Percentiles rank a stretch among this genome's conserved stretches.
Conservation (phyloP, 92 coral and sea anemone species). For the Scolanthus callimorphus region DNA sequence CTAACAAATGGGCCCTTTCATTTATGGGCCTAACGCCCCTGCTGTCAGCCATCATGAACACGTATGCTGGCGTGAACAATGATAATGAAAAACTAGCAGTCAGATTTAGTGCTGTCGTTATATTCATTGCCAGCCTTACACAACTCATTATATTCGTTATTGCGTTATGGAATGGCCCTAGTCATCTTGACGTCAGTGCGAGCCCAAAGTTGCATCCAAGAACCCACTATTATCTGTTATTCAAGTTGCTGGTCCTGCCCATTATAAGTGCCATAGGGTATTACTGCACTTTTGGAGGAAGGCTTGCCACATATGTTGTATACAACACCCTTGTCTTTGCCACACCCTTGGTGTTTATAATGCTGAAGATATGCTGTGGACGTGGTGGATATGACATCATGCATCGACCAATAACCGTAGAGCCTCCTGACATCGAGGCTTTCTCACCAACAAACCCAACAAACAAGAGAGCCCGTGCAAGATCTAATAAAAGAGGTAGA, state of each 20-base stretch:
- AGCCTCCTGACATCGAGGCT: slow-evolving; percentile 45
- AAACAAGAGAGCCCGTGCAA: not conserved
- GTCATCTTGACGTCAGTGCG: slow-evolving; percentile 45
- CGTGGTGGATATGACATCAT: slow-evolving; percentile 34
- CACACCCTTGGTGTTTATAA: slow-evolving; percentile 73
- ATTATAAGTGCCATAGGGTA: slow-evolving; percentile 57
- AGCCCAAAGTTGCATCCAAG: slow-evolving; percentile 70
- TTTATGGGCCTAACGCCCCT: slow-evolving; percentile 90
- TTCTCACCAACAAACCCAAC: slow-evolving; percentile 23
- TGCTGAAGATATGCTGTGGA: slow-evolving; percentile 74
- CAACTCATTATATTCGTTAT: slow-evolving; percentile 70
- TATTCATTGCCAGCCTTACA: slow-evolving; percentile 73
- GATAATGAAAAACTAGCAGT: slow-evolving; percentile 59
- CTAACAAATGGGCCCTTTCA: slow-evolving; percentile 83
- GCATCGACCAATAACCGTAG: slow-evolving; percentile 44
- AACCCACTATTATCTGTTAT: slow-evolving; percentile 78
- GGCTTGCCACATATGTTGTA: slow-evolving; percentile 40
- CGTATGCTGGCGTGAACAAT: slow-evolving; percentile 50
- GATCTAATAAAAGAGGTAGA: not conserved
- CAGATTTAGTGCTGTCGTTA: slow-evolving; percentile 70
- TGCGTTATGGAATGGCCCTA: slow-evolving; percentile 67
- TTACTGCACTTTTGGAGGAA: slow-evolving; percentile 36
- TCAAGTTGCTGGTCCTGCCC: slow-evolving; percentile 75
- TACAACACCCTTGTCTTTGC: slow-evolving; percentile 69
- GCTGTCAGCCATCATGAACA: slow-evolving; percentile 71